Base-by-base conservation (phyloP, 1,140 invertebrate genomes). In the Leucophenga varia region DNA sequence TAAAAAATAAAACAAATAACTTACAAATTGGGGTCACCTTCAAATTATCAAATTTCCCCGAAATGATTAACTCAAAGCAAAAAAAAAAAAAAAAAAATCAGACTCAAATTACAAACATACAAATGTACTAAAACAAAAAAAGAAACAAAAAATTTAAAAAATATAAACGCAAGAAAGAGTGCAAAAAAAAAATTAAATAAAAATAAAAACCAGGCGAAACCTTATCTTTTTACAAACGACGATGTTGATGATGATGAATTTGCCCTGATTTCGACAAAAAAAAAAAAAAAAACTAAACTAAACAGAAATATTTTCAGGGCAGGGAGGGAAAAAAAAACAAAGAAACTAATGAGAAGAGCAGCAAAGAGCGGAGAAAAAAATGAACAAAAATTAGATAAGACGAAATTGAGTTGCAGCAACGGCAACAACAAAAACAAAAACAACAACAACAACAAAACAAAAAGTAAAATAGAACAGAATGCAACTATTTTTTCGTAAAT, bases 11-110 rank as follows among this genome's bases (percentile, higher is more conserved):
- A 13, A 13, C 32, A 35, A 16, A 35, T 35, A 7, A 7, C 55
- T 43, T 47, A 49, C 49, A 46, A 57, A 67, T 63, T 53, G 59
- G 47, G 63, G 63, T 65, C 63, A 65, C 63, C 63, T 65, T 65
- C 63, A 67, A 61, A 65, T 65, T 65, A 65, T 65, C 63, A 65
- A 65, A 67, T 67, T 65, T 65, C 63, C 47, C 63, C 63, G 63
- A 65, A 65, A 65, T 65, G 63, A 65, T 65, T 65, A 65, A 65
- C 63, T 61, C 63, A 53, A 35, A 5, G 22, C 63, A 59, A 67
- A 67, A 56, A 67, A 48, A 46, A 55, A 57, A 63, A 50, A 49
- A n/a, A 36, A 52, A 48, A 46, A 10, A 43, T 30, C 32, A 14
- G 61, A 49, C 55, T 50, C 52, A 52, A 65, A 54, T 59, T 67